These are phyloP conservation scores for Heliocidaris tuberculata DNA, from an alignment of 35 echinoderm and acorn worm genomes.

Conservation along the genomic window DNA sequence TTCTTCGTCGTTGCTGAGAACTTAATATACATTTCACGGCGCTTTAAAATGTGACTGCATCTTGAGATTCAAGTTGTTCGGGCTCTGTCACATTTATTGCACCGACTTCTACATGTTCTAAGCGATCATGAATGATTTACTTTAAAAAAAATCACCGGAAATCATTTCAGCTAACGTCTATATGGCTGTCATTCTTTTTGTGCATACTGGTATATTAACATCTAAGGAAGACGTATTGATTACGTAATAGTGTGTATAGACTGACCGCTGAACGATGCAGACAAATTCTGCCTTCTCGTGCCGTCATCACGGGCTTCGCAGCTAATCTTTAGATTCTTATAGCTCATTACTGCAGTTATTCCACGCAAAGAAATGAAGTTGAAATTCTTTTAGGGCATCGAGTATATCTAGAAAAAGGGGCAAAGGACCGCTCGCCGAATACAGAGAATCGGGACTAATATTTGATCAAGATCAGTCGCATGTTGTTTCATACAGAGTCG, in stretches of 20 bases:
- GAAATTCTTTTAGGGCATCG: neutral
- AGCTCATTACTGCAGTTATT: neutral
- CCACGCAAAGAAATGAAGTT: neutral
- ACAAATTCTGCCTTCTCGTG: neutral
- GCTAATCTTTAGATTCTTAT: neutral
- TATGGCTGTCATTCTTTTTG: too few species aligned
- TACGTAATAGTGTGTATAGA: neutral
- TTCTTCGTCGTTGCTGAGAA: too few species aligned
- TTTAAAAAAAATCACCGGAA: too few species aligned
- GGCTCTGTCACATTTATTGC: too few species aligned
- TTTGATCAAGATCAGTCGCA: slow-evolving; percentile 26
- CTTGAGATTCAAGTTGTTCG: too few species aligned
- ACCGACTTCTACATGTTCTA: too few species aligned
- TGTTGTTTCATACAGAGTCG: slow-evolving; percentile 33
- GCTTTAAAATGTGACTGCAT: too few species aligned
- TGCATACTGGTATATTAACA: neutral
- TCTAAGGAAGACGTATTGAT: neutral
- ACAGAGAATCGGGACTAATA: slow-evolving; percentile 37
- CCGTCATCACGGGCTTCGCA: too few species aligned
- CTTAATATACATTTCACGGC: too few species aligned
- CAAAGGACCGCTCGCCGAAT: neutral
- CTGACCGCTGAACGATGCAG: neutral
- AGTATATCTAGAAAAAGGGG: neutral
- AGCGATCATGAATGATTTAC: too few species aligned
- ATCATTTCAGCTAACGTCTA: too few species aligned